Conservation (phyloP, 2,113 vertebrate species). For the Terrapene triunguis region DNA sequence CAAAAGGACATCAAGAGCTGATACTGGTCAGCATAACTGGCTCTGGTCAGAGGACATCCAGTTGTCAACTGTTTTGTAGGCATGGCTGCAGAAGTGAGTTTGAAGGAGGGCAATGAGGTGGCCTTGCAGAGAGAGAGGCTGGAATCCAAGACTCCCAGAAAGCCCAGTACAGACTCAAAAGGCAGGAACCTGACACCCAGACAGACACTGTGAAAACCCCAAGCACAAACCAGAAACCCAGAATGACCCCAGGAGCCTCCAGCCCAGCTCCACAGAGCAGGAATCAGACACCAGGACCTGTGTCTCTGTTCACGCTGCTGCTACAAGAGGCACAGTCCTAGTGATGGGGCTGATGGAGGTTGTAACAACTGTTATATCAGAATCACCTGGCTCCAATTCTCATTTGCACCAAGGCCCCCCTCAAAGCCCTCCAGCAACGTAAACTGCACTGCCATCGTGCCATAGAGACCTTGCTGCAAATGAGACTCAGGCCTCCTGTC, state of each 20-base stretch:
- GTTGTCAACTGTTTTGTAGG: not conserved
- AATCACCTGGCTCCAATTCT: not conserved
- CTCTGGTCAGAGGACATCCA: not conserved
- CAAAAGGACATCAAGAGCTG: not conserved
- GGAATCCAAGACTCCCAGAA: rapidly evolving
- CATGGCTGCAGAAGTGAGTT: not conserved
- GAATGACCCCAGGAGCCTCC: not conserved
- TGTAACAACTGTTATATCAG: rapidly evolving
- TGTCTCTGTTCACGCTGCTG: not conserved
- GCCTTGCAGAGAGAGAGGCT: not conserved
- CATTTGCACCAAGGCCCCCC: not conserved
- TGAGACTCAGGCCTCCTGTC: not conserved
- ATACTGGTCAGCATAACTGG: not conserved
- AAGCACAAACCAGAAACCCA: not conserved
- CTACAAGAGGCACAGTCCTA: not conserved
- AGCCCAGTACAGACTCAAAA: not conserved
- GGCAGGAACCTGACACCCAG: not conserved
- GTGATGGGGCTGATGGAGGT: rapidly evolving
- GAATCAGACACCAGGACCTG: not conserved
- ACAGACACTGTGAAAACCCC: not conserved
- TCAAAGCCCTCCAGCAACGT: not conserved
- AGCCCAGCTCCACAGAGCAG: not conserved
- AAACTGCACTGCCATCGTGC: not conserved
- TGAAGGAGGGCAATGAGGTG: rapidly evolving
- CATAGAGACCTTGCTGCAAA: not conserved